These are phyloP conservation scores for Melanerpes aurifrons DNA, from an alignment of 2,113 vertebrate genomes.

Conservation along the genomic window DNA sequence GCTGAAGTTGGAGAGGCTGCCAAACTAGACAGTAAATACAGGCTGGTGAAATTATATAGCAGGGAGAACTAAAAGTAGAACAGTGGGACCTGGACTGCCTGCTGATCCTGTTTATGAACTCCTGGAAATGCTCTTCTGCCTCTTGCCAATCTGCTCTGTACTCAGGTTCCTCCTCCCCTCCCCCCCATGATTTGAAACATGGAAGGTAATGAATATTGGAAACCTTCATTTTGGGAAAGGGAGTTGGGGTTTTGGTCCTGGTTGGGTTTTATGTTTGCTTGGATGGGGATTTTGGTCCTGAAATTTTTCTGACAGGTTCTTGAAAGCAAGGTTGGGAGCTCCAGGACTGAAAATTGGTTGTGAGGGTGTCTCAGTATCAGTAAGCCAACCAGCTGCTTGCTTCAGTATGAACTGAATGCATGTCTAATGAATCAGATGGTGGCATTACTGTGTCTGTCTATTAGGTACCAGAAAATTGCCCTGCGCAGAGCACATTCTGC, in stretches of 20 bases:
- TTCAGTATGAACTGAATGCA: not conserved
- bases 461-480: not conserved
- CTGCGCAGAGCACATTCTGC: not conserved
- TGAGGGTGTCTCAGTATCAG: not conserved
- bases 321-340: not conserved
- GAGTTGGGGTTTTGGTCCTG: not conserved
- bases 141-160: not conserved
- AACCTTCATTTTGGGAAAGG: not conserved
- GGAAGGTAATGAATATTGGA: not conserved
- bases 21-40: not conserved
- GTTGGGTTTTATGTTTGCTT: not conserved
- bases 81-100: not conserved
- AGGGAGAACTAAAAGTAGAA: not conserved
- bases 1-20: not conserved
- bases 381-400: not conserved
- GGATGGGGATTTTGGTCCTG: not conserved
- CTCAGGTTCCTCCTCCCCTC: not conserved
- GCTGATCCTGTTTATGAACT: not conserved
- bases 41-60: not conserved
- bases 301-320: not conserved
- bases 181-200: not conserved
- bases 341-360: not conserved
- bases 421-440: not conserved
- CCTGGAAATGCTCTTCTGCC: not conserved
- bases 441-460: rapidly evolving